A percentile compares a stretch with the other conserved stretches of the same genome.
Evolutionary conservation across 1,140 invertebrate species (phyloP).

Genomic region (Drosophila repletoides): DNA sequence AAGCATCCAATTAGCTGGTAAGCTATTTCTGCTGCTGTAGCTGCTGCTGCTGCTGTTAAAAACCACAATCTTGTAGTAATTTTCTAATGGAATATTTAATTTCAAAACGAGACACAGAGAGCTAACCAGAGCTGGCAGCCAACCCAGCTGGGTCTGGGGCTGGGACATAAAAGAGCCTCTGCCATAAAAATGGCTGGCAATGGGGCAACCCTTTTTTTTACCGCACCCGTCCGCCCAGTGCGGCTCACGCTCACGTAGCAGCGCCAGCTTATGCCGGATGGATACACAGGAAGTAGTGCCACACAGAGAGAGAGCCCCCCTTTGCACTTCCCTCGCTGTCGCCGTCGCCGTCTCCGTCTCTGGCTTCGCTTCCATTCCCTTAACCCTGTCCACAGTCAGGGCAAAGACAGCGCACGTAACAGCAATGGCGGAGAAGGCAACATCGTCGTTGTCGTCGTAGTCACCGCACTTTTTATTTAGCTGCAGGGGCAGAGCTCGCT

Average conservation of each 20-base stretch:
- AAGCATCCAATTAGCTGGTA: conserved; percentile 50
- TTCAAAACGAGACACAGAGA: conserved; percentile 74
- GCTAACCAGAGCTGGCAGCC: conserved; percentile 9
- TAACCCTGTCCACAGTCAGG: background rate
- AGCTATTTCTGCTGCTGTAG: conserved; percentile 37
- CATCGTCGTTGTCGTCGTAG: conserved; percentile 10
- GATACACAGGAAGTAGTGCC: conserved; percentile 78
- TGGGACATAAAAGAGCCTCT: conserved; percentile 49
- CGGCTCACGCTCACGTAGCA: conserved; percentile 14
- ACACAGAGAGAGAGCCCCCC: too few relatives aligned
- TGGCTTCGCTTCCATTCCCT: background rate
- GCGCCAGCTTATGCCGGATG: conserved; percentile 69
- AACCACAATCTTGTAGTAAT: conserved; percentile 82
- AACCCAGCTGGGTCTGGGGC: background rate
- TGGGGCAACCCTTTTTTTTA: conserved; percentile 55
- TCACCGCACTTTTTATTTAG: conserved; percentile 49
- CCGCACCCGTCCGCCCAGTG: conserved; percentile 5
- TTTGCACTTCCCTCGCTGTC: too few relatives aligned
- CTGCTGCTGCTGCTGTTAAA: conserved; percentile 42
- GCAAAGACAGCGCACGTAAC: conserved; percentile 66
- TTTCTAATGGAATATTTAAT: conserved; percentile 82
- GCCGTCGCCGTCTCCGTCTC: conserved; percentile 6
- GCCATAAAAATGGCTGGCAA: conserved; percentile 64
- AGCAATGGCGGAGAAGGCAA: conserved; percentile 38
- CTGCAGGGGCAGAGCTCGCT: conserved; percentile 57